Base-by-base conservation (phyloP, 1,140 invertebrate species). In the Drosophila littoralis region DNA sequence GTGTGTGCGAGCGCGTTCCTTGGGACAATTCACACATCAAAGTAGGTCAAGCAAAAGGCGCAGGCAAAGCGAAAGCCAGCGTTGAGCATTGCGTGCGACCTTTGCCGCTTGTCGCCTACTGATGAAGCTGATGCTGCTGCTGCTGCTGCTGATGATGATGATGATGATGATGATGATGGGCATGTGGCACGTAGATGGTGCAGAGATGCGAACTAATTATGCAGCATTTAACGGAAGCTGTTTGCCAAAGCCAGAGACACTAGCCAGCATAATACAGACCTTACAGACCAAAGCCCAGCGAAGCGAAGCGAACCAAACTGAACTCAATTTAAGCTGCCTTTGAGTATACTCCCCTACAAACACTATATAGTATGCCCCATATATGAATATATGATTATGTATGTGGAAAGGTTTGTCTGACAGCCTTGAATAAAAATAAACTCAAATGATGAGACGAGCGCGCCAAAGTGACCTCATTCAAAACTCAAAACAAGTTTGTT, bases 401-500 rank as follows among this genome's bases (percentile, higher is more conserved):
- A 35, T 36, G 35, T 48, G 67, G 69, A 69, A 66, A 69, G 60
- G 46, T 77, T 51, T 63, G 67, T 36, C 77, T 73, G 77, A 43
- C 84, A 88, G 80, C 83, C 83, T 88, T 88, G 83, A 88, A 77
- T 89, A 80, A 83, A 88, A 83, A 83, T 83, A 88, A 61, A 83
- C 83, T 80, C 73, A 83, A 88, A 88, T 88, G 84, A 88, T 88
- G 83, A 79, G 79, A 79, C 79, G 77, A 81, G 69, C 73, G 73
- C 79, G 63, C 57, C 69, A 77, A 88, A 88, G 79, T 88, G 83
- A 88, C 83, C 83, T 88, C 83, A 88, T 88, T 89, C 80, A 88
- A 89, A 86, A 88, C 83, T 88, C 84, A 89, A 89, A 88, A 88
- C 84, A 89, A 88, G 83, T 88, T 83, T 83, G 84, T 83, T 88